Percentiles rank a stretch among this genome's conserved stretches.
Conservation (phyloP, 2,797 vertebrate genomes). For the Melanotaenia parkinsoni region DNA sequence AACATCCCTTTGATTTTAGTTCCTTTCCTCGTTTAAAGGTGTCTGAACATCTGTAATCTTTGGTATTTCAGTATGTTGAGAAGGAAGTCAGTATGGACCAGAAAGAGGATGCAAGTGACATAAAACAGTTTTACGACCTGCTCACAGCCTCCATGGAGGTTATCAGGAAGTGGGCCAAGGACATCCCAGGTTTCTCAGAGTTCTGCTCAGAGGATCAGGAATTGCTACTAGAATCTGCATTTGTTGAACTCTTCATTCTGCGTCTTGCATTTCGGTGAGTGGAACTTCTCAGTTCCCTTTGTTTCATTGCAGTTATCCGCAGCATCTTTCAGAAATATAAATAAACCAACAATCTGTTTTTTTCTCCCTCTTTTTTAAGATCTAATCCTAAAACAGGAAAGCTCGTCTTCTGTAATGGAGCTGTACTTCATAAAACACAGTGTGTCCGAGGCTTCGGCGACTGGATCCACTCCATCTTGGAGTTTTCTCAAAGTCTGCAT, state of each 20-base stretch:
- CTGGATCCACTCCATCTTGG: slow-evolving; percentile 94
- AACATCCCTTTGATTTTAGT: not conserved
- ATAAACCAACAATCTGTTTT: not conserved
- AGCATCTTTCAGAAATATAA: not conserved
- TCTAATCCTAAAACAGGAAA: slow-evolving; percentile 90
- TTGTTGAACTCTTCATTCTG: slow-evolving; percentile 95
- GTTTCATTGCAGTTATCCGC: not conserved
- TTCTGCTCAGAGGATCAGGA: slow-evolving; percentile 92
- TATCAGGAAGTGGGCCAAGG: slow-evolving; percentile 91
- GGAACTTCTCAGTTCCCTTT: too few relatives aligned
- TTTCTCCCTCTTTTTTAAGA: slow-evolving; percentile 69
- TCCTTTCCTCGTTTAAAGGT: accelerated
- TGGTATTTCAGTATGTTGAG: slow-evolving; percentile 87
- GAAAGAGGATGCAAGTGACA: slow-evolving; percentile 89
- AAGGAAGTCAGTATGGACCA: slow-evolving; percentile 79
- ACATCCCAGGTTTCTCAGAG: slow-evolving; percentile 89
- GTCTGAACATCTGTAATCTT: slow-evolving; percentile 24
- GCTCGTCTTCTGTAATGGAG: slow-evolving; percentile 93
- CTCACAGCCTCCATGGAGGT: slow-evolving; percentile 91
- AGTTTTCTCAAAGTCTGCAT: slow-evolving; percentile 92
- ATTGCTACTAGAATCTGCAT: slow-evolving; percentile 92
- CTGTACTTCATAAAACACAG: slow-evolving; percentile 91
- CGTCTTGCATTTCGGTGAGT: slow-evolving; percentile 92
- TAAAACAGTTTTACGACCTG: slow-evolving; percentile 93
- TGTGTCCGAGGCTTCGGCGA: slow-evolving; percentile 92